A percentile compares a stretch with the other conserved stretches of the same genome.
Conservation (phyloP, 2,888 invertebrate genomes). For the Ferrisia virgata region DNA sequence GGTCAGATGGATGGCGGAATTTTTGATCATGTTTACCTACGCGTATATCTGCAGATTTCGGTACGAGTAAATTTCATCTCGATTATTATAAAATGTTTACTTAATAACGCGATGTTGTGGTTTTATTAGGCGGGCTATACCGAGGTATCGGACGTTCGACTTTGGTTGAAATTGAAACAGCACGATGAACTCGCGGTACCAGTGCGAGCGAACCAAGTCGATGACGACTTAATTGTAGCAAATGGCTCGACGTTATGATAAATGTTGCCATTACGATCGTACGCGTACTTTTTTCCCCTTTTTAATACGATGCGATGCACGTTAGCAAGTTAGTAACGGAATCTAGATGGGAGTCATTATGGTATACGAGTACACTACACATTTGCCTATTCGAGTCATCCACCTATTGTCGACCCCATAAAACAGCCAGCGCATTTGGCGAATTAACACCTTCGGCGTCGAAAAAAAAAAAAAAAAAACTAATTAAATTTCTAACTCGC, state of each 20-base stretch:
- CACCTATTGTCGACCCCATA: not conserved
- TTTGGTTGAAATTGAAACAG: no score
- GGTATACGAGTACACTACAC: not conserved
- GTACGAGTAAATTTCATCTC: no score
- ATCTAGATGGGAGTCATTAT: not conserved
- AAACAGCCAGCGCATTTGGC: not conserved
- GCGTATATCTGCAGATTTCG: no score
- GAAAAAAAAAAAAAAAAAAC: not conserved
- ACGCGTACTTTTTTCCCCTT: not conserved
- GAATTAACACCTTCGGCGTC: constrained; percentile 8
- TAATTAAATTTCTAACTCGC: not conserved
- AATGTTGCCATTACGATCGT: not conserved
- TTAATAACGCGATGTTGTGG: no score
- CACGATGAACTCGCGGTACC: not conserved
- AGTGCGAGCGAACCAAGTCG: not conserved
- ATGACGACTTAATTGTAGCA: not conserved
- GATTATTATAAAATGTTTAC: no score
- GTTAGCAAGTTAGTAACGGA: not conserved
- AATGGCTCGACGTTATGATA: not conserved
- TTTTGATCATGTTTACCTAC: no score
- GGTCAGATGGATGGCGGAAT: not conserved
- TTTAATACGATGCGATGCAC: not conserved
- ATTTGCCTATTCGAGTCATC: not conserved
- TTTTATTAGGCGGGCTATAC: no score
- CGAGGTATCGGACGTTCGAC: no score